Conservation (phyloP, 2,113 vertebrate species). For the Oenanthe oenanthe region DNA sequence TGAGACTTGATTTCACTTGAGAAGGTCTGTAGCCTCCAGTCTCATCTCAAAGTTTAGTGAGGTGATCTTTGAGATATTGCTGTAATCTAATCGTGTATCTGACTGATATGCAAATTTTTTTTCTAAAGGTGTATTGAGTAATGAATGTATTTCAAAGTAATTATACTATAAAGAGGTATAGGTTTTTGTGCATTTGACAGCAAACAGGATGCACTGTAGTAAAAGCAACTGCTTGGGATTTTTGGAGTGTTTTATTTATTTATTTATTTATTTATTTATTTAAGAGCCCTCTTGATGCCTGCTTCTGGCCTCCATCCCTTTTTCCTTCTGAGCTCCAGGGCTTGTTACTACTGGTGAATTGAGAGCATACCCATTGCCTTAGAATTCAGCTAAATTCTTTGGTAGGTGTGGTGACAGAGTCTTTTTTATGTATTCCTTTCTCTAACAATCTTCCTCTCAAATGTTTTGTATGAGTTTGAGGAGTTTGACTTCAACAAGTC, state of each 20-base stretch:
- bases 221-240: neutral
- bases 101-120: neutral
- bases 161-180: neutral
- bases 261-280: neutral
- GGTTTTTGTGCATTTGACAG: neutral
- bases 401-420: neutral
- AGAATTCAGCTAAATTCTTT: neutral
- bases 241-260: too few relatives aligned
- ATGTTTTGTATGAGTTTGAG: neutral
- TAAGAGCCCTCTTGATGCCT: neutral
- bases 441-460: neutral
- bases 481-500: neutral
- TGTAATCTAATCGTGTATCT: neutral
- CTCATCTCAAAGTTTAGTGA: neutral
- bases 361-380: neutral
- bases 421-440: neutral
- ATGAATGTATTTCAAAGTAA: neutral
- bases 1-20: neutral
- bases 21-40: neutral
- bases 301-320: accelerated
- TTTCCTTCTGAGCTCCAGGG: neutral
- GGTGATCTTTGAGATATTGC: neutral
- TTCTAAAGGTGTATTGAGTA: neutral
- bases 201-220: neutral
- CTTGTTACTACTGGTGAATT: neutral